These are phyloP conservation scores for Prosopocoilus inquinatus DNA, from an alignment of 2,888 invertebrate species.

Conservation along the genomic window DNA sequence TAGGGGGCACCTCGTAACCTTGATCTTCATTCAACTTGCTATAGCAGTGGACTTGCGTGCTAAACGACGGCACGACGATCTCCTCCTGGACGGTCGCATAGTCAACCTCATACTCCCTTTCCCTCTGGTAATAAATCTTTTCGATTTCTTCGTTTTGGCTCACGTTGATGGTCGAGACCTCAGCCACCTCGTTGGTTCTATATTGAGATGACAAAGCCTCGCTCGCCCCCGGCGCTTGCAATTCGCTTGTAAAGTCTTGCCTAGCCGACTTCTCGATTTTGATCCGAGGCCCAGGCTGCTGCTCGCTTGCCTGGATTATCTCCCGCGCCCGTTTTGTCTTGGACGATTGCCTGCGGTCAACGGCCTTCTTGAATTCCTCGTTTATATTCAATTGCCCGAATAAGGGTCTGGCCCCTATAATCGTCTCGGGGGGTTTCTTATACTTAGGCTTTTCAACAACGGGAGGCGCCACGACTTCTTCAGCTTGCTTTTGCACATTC, in stretches of 20 bases:
- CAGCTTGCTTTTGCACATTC: slow-evolving; percentile 9
- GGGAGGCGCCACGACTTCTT: not conserved
- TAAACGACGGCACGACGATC: slow-evolving; percentile 29
- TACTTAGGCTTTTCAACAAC: slow-evolving; percentile 32
- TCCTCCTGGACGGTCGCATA: slow-evolving; percentile 44
- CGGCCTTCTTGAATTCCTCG: slow-evolving; percentile 47
- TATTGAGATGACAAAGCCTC: slow-evolving; percentile 8
- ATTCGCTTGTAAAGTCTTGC: slow-evolving; percentile 12
- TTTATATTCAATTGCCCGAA: slow-evolving; percentile 48
- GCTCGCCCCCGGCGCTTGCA: not conserved
- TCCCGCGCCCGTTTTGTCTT: slow-evolving; percentile 33
- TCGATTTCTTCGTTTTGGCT: slow-evolving; percentile 45
- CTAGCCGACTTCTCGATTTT: slow-evolving; percentile 33
- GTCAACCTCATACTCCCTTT: slow-evolving; percentile 45
- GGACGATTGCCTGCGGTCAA: slow-evolving; percentile 38
- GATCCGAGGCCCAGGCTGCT: slow-evolving; percentile 28
- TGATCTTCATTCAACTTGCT: slow-evolving; percentile 13
- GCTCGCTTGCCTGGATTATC: slow-evolving; percentile 6
- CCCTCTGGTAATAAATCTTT: slow-evolving; percentile 43
- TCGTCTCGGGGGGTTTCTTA: slow-evolving; percentile 46
- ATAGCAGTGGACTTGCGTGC: slow-evolving; percentile 14
- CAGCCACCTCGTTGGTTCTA: slow-evolving; percentile 34
- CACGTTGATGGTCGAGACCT: slow-evolving; percentile 38
- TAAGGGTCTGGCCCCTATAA: slow-evolving; percentile 47
- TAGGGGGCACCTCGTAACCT: slow-evolving; percentile 9